phyloP scores from a whole-genome alignment of 2,113 vertebrate species.

The Ploceus nigricollis region DNA sequence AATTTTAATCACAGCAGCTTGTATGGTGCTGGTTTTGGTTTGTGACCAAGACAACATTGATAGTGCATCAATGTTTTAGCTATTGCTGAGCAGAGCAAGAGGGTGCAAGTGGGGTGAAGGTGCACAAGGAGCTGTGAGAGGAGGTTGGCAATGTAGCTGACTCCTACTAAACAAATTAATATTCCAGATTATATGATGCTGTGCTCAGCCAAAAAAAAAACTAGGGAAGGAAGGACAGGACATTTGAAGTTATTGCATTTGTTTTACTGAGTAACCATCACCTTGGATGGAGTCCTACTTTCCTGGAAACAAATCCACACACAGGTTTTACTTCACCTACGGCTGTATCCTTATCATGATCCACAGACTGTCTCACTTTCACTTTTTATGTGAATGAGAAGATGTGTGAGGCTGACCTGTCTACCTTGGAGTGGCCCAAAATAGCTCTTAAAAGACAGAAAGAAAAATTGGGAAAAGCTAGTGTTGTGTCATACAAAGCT shows the following conservation, averaged over 20 bases:
- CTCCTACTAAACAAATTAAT: neutral
- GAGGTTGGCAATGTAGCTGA: neutral
- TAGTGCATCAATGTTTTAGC: neutral
- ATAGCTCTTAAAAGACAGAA: neutral
- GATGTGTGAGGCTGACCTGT: neutral
- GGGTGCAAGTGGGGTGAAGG: accelerated
- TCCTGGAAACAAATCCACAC: neutral
- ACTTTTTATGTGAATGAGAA: neutral
- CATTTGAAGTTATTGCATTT: accelerated
- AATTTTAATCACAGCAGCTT: neutral
- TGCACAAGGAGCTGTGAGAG: neutral
- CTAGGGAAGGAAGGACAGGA: neutral
- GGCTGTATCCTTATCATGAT: neutral
- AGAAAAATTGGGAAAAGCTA: neutral
- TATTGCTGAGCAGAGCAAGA: neutral
- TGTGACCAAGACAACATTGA: neutral
- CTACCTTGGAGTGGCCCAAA: neutral
- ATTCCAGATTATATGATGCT: neutral
- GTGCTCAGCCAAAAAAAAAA: neutral
- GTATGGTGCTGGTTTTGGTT: neutral
- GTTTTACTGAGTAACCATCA: neutral
- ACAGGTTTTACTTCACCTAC: neutral
- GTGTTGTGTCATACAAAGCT: neutral
- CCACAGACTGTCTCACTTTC: neutral
- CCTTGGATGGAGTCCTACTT: neutral